Evolutionary conservation across 2,113 vertebrate species (phyloP), one percentile per base, ranked within the genome.

Genomic region (Chamaetylas fuelleborni): DNA sequence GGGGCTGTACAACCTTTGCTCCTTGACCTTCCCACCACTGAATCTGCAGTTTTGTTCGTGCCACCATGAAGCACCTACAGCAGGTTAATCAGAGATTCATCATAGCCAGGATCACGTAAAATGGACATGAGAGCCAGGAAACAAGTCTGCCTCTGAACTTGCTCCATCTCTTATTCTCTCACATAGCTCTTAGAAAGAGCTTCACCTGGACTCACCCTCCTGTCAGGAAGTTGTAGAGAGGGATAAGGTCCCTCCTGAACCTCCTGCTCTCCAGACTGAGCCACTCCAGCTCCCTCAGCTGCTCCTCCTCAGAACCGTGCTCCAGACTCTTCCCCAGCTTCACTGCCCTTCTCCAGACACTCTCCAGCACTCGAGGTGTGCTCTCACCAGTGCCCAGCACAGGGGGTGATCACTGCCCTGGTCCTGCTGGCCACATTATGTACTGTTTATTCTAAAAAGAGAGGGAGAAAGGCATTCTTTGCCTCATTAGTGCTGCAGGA

Each of bases 401-500:
- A 50, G 22, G 45, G 14, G 14, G 5, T 1, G 0, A 29, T 53
- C n/a, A 5, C 10, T 57, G 22, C 40, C 24, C 47, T 42, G 2
- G 2, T 69, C 19, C 50, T 74, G 47, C 71, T 74, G 80, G 61
- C 42, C 47, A 51, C 36, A 16, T 56, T 33, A 7, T 42, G 34
- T 42, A 66, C 53, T 81, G 34, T 78, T 92, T 92, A 74, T 88
- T 86, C 61, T 88, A 29, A 86, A 73, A 88, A 66, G 56, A 80
- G 62, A 80, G 42, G 34, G 71, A 82, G 69, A 66, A 53, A 58
- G 40, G 57, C 65, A 94, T 58, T 93, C 61, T 95, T 92, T 73
- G 71, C 70, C 70, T 93, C 87, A 88, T 93, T 97, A 97, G 85
- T 81, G 79, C 92, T 71, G 81, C 79, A 96, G 85, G 90, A 94